Percentiles rank a stretch among this genome's conserved stretches.
Conservation (phyloP, 23 tunicate species). For the Trididemnum nubilum region DNA sequence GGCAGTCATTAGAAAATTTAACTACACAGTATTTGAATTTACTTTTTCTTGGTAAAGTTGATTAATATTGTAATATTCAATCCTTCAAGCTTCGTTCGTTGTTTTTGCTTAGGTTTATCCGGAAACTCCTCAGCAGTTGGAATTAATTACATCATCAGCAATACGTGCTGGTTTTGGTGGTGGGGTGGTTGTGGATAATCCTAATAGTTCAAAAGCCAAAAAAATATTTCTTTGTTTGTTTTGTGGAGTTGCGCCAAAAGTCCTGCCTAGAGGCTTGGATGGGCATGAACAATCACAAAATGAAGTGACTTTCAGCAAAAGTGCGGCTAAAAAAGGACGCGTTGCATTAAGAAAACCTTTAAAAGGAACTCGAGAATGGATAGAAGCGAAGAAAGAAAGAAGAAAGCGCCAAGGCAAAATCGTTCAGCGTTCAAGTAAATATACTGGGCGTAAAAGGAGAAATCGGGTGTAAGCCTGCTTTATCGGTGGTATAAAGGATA, state of each 20-base stretch:
- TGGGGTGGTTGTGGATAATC: conserved; percentile 96
- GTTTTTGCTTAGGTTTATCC: conserved; percentile 72
- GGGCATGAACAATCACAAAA: conserved; percentile 1
- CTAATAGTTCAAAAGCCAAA: conserved; percentile 97
- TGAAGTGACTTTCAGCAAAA: conserved; percentile 40
- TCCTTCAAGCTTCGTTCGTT: too few species aligned
- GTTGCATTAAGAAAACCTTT: conserved; percentile 17
- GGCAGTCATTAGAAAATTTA: too few species aligned
- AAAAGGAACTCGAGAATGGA: conserved; percentile 71
- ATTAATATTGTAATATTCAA: too few species aligned
- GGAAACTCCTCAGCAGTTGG: conserved; percentile 94
- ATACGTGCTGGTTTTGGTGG: conserved; percentile 97
- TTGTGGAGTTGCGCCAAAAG: conserved; percentile 64
- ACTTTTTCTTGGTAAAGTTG: too few species aligned
- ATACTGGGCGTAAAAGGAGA: conserved; percentile 93
- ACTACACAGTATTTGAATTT: too few species aligned
- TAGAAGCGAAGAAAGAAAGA: conserved; percentile 87
- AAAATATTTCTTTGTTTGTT: conserved; percentile 95
- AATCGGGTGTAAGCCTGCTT: conserved; percentile 26
- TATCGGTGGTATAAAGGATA: too few species aligned
- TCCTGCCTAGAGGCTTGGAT: conserved; percentile 75
- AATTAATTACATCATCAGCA: conserved; percentile 85
- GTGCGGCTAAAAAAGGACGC: conserved; percentile 15
- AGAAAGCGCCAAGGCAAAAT: conserved; percentile 71
- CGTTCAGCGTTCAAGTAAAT: conserved; percentile 67